Base-by-base conservation (phyloP, 30 jellyfish, hydroid and myxozoan species). In the Chironex yamaguchii region DNA sequence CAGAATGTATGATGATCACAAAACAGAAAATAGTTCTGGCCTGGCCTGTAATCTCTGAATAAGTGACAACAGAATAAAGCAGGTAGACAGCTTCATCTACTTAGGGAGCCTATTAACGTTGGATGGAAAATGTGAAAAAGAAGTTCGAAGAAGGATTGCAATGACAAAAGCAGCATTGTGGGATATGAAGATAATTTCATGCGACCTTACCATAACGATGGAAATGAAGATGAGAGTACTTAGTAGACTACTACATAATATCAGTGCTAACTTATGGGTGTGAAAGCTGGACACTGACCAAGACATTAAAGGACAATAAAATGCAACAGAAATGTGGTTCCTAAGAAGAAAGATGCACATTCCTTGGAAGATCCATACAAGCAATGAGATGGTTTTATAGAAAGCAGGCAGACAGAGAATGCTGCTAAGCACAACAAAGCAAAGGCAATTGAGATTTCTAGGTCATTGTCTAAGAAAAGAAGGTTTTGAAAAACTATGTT, bases 241-340 rank as follows among this genome's bases (percentile, higher is more conserved):
- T 42, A n/a, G n/a, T n/a, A n/a, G 30, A 64, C 27, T 64, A 31
- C 77, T 64, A 64, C 36, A 64, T 67, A 29, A 31, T 32, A 64
- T 9, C 32, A 26, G 25, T 22, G 14, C 67, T 67, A 62, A 62
- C 36, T 32, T 67, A 67, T 67, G 81, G 81, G 1, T 67, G 81
- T 67, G 81, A 67, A 67, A 67, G 30, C 67, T 67, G 81, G 81
- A 67, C 71, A 67, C 33, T 30, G 2, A 67, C 30, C 67, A 67
- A 67, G 36, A n/a, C 23, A 67, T 67, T 62, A 6, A 67, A 30
- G 36, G 14, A n/a, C 17, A 11, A 30, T 67, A 31, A 67, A 64
- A 4, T 4, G 63, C 81, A 22, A 25, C 67, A 30, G 72, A 67
- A 32, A 27, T 67, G 81, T 67, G 81, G 81, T 30, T 27, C 81